Percentiles rank a stretch among this genome's conserved stretches.
Evolutionary conservation across 2,113 vertebrate genomes (phyloP).

Genomic region (Apistogramma diplotaenia): DNA sequence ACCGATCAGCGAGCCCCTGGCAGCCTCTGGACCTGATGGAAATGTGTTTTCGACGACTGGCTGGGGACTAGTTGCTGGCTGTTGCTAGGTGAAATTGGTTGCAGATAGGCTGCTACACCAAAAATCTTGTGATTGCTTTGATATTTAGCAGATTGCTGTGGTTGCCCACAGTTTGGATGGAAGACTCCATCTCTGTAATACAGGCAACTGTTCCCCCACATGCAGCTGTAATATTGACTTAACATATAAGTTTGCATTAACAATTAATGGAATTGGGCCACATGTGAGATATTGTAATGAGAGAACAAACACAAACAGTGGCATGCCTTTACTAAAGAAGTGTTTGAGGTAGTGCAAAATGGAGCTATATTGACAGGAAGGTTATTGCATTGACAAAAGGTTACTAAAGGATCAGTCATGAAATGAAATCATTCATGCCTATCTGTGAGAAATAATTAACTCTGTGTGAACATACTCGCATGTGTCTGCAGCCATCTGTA

Average conservation of each 20-base stretch:
- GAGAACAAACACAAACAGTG: no score
- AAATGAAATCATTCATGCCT: neutral
- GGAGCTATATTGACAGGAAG: neutral
- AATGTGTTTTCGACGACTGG: rapidly evolving
- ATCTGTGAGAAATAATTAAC: neutral
- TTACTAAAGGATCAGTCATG: neutral
- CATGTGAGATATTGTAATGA: no score
- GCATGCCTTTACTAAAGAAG: neutral
- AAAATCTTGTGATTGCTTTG: neutral
- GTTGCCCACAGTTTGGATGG: no score
- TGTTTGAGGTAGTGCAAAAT: neutral
- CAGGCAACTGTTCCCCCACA: no score
- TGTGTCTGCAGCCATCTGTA: neutral
- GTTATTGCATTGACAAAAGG: neutral
- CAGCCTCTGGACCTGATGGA: neutral
- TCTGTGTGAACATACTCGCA: neutral
- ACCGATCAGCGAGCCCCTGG: neutral
- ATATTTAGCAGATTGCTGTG: no score
- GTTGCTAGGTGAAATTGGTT: neutral
- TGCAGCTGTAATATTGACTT: no score
- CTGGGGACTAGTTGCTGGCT: neutral
- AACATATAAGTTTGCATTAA: no score
- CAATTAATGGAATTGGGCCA: no score
- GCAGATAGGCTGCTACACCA: neutral
- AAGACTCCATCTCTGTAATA: no score